Conservation (phyloP, 2,113 vertebrate species). For the Ciconia maguari region DNA sequence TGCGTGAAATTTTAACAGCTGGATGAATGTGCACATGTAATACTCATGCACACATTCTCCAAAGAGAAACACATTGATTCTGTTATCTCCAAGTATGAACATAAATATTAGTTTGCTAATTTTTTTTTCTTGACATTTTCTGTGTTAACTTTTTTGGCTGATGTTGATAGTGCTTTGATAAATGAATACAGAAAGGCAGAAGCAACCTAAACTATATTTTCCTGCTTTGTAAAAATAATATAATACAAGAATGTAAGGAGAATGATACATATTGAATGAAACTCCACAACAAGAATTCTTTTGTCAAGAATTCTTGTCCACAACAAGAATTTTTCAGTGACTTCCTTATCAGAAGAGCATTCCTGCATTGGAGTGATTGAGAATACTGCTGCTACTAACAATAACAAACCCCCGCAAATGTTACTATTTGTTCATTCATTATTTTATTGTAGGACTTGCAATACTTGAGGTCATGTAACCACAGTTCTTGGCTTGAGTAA, state of each 20-base stretch:
- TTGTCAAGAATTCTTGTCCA: too few species aligned
- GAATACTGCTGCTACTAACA: not conserved
- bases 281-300: not conserved
- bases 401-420: fast-evolving
- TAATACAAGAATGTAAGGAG: not conserved
- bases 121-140: not conserved
- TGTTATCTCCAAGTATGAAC: not conserved
- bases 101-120: not conserved
- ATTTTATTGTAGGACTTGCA: not conserved
- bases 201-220: not conserved
- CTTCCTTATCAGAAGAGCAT: not conserved
- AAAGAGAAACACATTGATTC: not conserved
- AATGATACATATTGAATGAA: not conserved
- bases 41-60: not conserved
- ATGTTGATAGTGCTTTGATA: not conserved
- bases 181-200: not conserved
- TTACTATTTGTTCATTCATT: not conserved
- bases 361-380: not conserved
- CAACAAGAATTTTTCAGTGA: not conserved
- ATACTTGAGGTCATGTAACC: not conserved
- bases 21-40: not conserved
- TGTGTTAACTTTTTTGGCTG: not conserved
- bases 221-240: not conserved
- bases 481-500: not conserved
- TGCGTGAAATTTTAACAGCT: not conserved